Evolutionary conservation across 2,797 vertebrate genomes (phyloP), one percentile per base, ranked within the genome.

Genomic region (Crocidura indochinensis): DNA sequence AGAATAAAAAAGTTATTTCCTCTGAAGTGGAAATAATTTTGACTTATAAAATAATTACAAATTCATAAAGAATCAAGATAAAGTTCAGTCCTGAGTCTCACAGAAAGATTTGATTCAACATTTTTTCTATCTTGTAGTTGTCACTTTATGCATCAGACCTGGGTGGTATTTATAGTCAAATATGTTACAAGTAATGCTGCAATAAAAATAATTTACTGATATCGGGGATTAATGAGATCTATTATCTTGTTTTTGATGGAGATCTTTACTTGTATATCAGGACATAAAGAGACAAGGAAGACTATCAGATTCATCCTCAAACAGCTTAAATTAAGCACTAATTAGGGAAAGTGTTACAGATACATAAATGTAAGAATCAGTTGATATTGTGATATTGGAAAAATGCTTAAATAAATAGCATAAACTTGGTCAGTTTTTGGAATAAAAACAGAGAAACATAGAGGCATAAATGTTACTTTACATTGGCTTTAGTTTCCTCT

Each of bases 391-490:
- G 93, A 96, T 97, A 90, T 87, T 96, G 95, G 95, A 97, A 94
- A 96, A 96, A 96, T 56, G 53, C 87, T 97, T 97, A 95, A 87
- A 95, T 93, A 97, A 98, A 98, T 94, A 98, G 92, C 38, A 38
- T 38, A 93, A 88, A 64, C 19, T 94, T 51, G 29, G 79, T 88
- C 96, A 76, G 94, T 96, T 83, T 95, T 95, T 89, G 91, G 88
- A 97, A 97, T 97, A 92, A 97, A 97, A 97, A 95, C 91, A 88
- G 88, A 94, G 88, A 93, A 97, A 97, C 97, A 96, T 89, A 95
- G 95, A 97, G 85, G 94, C 77, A 94, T 75, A 96, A 95, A 80
- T 0, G 72, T 96, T 96, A 93, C 95, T 97, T 95, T 97, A 95
- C 38, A 11, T 92, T 95, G 95, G 95, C 96, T 65, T 96, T 72